These are phyloP conservation scores for Osmerus mordax DNA, from an alignment of 2,113 vertebrate genomes.

Conservation along the genomic window DNA sequence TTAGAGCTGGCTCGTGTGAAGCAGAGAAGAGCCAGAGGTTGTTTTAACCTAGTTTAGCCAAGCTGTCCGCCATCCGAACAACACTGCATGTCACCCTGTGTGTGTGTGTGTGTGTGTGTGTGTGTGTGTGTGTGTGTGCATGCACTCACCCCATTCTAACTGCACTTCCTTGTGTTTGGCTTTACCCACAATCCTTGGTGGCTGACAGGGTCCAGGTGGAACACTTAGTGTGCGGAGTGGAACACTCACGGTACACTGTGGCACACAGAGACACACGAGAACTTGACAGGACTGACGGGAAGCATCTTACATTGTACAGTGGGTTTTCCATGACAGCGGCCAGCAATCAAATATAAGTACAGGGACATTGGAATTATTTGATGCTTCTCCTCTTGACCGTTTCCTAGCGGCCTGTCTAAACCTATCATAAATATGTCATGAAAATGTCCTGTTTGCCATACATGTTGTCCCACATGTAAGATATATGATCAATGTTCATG, in stretches of 20 bases:
- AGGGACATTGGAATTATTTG: too few relatives aligned
- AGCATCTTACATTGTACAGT: too few relatives aligned
- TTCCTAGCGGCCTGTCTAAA: too few relatives aligned
- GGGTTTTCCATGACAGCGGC: too few relatives aligned
- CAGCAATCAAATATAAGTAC: too few relatives aligned
- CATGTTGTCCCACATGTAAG: too few relatives aligned
- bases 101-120: not conserved
- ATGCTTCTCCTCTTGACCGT: too few relatives aligned
- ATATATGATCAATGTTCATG: too few relatives aligned
- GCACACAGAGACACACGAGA: slow-evolving; percentile 13
- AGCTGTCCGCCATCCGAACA: not conserved
- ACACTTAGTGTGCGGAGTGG: slow-evolving; percentile 85
- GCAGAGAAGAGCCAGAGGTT: slow-evolving; percentile 27
- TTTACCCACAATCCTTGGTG: slow-evolving; percentile 84
- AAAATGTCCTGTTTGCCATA: too few relatives aligned
- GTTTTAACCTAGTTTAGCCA: slow-evolving; percentile 22
- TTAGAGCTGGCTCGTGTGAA: slow-evolving; percentile 30
- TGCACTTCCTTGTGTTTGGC: slow-evolving; percentile 93
- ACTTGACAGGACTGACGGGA: not conserved
- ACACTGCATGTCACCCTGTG: slow-evolving; percentile 17
- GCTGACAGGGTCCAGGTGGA: slow-evolving; percentile 85
- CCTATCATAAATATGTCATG: too few relatives aligned
- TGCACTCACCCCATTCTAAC: slow-evolving; percentile 89
- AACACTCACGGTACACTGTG: slow-evolving; percentile 86
- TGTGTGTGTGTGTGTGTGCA: not conserved